Percentiles rank a stretch among this genome's conserved stretches.
Conservation (phyloP, 2,888 invertebrate genomes). For the Mythimna pallens region DNA sequence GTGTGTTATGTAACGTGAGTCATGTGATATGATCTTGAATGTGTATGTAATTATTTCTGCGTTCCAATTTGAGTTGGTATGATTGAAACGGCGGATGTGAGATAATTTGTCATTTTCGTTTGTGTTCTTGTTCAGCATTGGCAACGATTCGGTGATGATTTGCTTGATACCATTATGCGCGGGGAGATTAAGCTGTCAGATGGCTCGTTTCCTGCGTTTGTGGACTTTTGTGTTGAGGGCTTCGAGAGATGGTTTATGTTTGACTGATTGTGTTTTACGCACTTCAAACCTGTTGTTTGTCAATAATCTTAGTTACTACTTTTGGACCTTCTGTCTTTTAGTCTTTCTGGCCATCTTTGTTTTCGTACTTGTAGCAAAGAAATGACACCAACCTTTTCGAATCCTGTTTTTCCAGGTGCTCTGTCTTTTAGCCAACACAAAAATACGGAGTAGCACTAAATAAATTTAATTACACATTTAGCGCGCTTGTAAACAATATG, state of each 20-base stretch:
- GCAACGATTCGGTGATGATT: slow-evolving; percentile 49
- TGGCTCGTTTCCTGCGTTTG: slow-evolving; percentile 52
- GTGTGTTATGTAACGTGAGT: slow-evolving; percentile 79
- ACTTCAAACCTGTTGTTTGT: slow-evolving; percentile 4
- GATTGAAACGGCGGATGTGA: slow-evolving; percentile 76
- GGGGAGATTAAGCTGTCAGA: slow-evolving; percentile 56
- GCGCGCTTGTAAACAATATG: slow-evolving; percentile 67
- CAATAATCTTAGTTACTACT: not conserved
- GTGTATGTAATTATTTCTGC: slow-evolving; percentile 73
- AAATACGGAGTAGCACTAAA: slow-evolving; percentile 50
- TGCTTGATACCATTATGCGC: slow-evolving; percentile 56
- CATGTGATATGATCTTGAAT: slow-evolving; percentile 75
- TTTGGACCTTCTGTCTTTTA: not conserved
- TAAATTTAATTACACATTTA: slow-evolving; percentile 64
- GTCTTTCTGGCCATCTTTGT: not conserved
- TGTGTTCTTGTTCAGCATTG: slow-evolving; percentile 59
- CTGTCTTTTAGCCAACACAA: slow-evolving; percentile 10
- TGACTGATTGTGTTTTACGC: slow-evolving; percentile 3
- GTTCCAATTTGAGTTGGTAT: slow-evolving; percentile 78
- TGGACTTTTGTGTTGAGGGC: slow-evolving; percentile 10
- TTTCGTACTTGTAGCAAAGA: not conserved
- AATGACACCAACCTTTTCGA: not conserved
- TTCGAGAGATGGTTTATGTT: not conserved
- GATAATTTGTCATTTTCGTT: slow-evolving; percentile 70
- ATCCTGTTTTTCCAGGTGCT: not conserved